Conservation (phyloP, 2,888 invertebrate genomes). For the Embidobia sp. region DNA sequence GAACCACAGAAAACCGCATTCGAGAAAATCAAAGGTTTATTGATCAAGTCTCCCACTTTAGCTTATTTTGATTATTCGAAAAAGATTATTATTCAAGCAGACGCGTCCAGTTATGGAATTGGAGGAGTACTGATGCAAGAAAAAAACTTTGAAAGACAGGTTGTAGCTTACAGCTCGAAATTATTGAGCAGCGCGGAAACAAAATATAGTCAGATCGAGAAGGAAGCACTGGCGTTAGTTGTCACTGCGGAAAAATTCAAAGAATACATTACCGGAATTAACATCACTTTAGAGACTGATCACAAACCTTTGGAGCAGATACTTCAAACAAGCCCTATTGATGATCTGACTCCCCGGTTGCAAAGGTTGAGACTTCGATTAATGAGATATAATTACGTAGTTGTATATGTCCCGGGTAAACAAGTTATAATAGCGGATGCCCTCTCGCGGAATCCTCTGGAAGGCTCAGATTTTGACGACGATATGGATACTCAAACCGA, state of each 20-base stretch:
- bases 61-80: slow-evolving; percentile 70
- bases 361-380: slow-evolving; percentile 74
- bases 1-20: slow-evolving; percentile 67
- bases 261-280: slow-evolving; percentile 72
- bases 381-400: slow-evolving; percentile 69
- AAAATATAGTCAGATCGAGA: slow-evolving; percentile 77
- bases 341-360: slow-evolving; percentile 74
- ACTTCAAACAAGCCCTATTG: slow-evolving; percentile 72
- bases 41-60: slow-evolving; percentile 71
- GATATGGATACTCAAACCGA: neutral
- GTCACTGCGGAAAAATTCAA: slow-evolving; percentile 74
- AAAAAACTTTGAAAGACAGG: neutral
- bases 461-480: slow-evolving; percentile 10
- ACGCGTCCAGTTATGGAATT: slow-evolving; percentile 73
- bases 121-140: slow-evolving; percentile 42
- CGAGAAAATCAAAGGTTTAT: slow-evolving; percentile 67
- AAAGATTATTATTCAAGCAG: slow-evolving; percentile 66
- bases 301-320: slow-evolving; percentile 76
- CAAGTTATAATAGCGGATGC: slow-evolving; percentile 70
- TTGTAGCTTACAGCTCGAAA: slow-evolving; percentile 1
- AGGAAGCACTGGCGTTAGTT: slow-evolving; percentile 74
- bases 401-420: slow-evolving; percentile 72
- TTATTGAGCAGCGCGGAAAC: slow-evolving; percentile 65
- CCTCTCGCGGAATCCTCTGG: slow-evolving; percentile 66
- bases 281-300: slow-evolving; percentile 74